Evolutionary conservation across 1,140 invertebrate species (phyloP).

Genomic region (Bombus superbus): DNA sequence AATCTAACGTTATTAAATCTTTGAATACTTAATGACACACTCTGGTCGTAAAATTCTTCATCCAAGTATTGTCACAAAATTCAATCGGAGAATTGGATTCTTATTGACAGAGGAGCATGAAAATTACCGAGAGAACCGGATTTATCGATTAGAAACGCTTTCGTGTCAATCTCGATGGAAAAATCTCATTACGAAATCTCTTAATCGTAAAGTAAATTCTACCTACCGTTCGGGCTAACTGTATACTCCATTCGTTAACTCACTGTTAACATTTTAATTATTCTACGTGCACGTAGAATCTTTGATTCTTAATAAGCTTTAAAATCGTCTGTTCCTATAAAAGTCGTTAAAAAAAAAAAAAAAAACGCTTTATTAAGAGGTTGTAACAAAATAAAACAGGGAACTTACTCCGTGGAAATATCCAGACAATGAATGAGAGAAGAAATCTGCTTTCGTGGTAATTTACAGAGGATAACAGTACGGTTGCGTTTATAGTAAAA

Average conservation of each 20-base stretch:
- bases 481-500: constrained; percentile 5
- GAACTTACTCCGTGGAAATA: background rate
- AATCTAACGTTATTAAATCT: background rate
- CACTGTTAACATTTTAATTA: background rate
- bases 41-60: background rate
- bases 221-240: background rate
- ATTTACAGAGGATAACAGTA: constrained; percentile 16
- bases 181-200: background rate
- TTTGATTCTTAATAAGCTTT: background rate
- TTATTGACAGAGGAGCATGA: background rate
- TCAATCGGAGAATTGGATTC: background rate
- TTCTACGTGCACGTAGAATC: background rate
- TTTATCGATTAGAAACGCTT: constrained; percentile 21
- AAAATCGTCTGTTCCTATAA: background rate
- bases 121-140: background rate
- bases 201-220: background rate
- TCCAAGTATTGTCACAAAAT: background rate
- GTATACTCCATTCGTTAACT: background rate
- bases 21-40: background rate
- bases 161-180: background rate
- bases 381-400: background rate
- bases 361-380: background rate
- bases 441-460: constrained; percentile 19
- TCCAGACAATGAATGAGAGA: constrained; percentile 9
- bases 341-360: background rate